Conservation (phyloP, 2,113 vertebrate species). For the Heteronetta atricapilla region DNA sequence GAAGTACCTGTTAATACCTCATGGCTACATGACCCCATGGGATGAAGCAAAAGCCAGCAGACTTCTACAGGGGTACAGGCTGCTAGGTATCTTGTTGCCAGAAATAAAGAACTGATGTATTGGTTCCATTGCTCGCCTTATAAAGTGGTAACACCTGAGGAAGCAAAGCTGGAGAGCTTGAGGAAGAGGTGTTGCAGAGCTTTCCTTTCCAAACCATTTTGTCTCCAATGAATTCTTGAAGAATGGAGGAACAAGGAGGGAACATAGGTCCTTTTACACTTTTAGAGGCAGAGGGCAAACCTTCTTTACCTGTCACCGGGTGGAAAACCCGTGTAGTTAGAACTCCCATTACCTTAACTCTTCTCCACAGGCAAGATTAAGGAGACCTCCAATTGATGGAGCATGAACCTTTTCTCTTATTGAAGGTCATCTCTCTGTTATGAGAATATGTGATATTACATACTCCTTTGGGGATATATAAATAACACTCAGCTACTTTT, state of each 20-base stretch:
- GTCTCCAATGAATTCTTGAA: not conserved
- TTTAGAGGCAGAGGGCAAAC: not conserved
- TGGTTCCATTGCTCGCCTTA: not conserved
- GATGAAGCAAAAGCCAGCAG: not conserved
- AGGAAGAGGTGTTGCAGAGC: not conserved
- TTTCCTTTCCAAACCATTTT: not conserved
- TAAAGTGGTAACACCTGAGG: not conserved
- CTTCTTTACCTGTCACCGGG: not conserved
- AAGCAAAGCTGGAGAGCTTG: not conserved
- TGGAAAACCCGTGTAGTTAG: not conserved
- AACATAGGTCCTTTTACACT: not conserved
- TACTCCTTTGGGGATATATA: not conserved
- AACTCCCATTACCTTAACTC: not conserved
- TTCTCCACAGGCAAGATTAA: not conserved
- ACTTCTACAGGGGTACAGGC: not conserved
- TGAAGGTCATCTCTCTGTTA: not conserved
- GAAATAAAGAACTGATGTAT: not conserved
- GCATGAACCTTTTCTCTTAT: not conserved
- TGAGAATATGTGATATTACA: not conserved
- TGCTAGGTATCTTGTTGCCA: not conserved
- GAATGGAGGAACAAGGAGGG: not conserved
- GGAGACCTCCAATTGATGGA: not conserved
- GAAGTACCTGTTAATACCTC: constrained; percentile 3
- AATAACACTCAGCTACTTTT: constrained; percentile 7
- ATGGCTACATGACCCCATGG: not conserved